Evolutionary conservation across 2,113 vertebrate genomes (phyloP), one percentile per base, ranked within the genome.

Genomic region (Cyrtonyx montezumae): DNA sequence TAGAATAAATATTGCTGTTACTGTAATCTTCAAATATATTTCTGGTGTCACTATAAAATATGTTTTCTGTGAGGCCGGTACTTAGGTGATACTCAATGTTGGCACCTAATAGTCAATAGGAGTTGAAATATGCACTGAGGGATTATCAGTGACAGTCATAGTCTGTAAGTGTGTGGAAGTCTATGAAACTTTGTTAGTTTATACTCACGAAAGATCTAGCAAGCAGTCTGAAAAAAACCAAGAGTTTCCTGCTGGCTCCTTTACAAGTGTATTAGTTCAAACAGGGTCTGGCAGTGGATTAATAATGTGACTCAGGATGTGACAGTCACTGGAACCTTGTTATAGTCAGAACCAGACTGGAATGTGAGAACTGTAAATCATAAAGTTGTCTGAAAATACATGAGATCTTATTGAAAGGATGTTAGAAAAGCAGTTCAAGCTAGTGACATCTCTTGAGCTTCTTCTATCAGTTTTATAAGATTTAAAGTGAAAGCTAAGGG

Each of bases 281-380:
- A 93, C 14, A 36, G 62, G 70, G 79, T 93, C 85, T 94, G 90
- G 73, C 76, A 81, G 43, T 86, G 90, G 79, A 96, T 95, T 93
- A 94, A 96, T 90, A 95, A 91, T 30, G 90, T 96, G 85, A 75
- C 79, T 90, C 83, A 86, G 65, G 83, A 94, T 90, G 69, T 95
- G 92, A 94, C 95, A 96, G 92, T 91, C 2, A 0, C 56, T 46
- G 65, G 61, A 73, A 94, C 93, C 76, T 86, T 59, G 79, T 58
- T 95, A 36, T 13, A 88, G 75, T 83, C 63, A 88, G 90, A 96
- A 88, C 37, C 79, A 91, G 92, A 91, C 77, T 91, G 92, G 92
- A 96, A 96, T 91, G 77, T 88, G 82, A 96, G 88, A 91, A 85
- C 42, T 56, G 61, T 94, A 93, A 94, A 95, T 96, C 83, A 91